Conservation (phyloP, 2,113 vertebrate genomes). For the Cricetomys ansorgei region DNA sequence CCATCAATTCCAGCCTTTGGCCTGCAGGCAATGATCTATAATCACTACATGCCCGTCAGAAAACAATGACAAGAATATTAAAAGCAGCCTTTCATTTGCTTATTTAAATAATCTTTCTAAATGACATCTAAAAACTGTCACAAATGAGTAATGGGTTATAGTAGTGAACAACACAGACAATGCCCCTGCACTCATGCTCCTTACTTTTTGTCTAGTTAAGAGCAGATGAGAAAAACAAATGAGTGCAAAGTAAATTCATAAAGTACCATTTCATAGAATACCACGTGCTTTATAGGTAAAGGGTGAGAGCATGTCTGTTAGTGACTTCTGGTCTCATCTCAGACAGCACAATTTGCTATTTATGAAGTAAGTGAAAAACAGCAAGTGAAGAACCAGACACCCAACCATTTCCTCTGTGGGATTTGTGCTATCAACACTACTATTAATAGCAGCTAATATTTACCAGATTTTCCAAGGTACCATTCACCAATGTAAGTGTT, state of each 20-base stretch:
- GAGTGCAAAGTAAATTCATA: not conserved
- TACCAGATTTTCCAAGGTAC: not conserved
- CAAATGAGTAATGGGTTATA: not conserved
- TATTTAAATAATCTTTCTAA: conserved; percentile 32
- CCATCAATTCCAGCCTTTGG: not conserved
- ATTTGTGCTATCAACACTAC: not conserved
- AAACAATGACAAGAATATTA: not conserved
- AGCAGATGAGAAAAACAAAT: not conserved
- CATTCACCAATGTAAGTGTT: not conserved
- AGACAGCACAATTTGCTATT: not conserved
- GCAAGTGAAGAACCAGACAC: not conserved
- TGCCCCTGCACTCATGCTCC: not conserved
- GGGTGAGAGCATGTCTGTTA: not conserved
- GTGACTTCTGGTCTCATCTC: not conserved
- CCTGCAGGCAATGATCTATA: conserved; percentile 23
- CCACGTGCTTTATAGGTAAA: not conserved
- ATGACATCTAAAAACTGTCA: not conserved
- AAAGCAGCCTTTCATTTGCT: not conserved
- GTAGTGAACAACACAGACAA: not conserved
- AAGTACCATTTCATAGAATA: not conserved
- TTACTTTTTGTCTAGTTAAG: not conserved
- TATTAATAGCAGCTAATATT: not conserved
- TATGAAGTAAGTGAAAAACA: not conserved
- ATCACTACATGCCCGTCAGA: not conserved
- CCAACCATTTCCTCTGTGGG: not conserved